Conservation (phyloP, 2,113 vertebrate genomes). For the Prunella himalayana region DNA sequence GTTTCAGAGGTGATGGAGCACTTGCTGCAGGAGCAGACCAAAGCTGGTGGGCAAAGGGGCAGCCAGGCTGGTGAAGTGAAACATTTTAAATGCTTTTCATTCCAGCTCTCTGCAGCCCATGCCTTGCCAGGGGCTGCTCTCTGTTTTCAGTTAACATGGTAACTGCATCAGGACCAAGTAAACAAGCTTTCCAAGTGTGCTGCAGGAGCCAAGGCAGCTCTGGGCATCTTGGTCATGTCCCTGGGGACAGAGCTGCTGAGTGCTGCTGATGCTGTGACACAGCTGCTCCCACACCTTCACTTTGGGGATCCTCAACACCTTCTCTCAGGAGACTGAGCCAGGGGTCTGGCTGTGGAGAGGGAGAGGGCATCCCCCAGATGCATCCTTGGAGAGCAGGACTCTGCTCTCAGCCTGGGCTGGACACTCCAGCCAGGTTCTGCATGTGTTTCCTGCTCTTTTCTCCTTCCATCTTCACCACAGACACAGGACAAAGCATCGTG, state of each 20-base stretch:
- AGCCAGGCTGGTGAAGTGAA: neutral
- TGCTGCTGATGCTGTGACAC: neutral
- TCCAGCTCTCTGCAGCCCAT: neutral
- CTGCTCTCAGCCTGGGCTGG: neutral
- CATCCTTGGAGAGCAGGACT: neutral
- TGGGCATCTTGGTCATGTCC: neutral
- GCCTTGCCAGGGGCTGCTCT: neutral
- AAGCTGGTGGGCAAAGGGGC: neutral
- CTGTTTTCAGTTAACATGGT: neutral
- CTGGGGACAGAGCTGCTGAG: neutral
- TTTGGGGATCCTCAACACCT: neutral
- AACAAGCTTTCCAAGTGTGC: neutral
- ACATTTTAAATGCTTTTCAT: conserved; percentile 15
- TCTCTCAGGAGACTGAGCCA: neutral
- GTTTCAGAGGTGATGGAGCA: neutral
- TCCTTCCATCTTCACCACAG: neutral
- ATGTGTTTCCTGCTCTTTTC: neutral
- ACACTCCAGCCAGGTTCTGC: neutral
- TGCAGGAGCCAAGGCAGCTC: neutral
- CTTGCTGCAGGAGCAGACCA: neutral
- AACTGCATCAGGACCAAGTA: neutral
- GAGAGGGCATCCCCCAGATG: neutral
- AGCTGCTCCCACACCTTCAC: neutral
- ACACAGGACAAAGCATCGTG: neutral
- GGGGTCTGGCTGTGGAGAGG: neutral